These are phyloP conservation scores for Tetragnatha montana DNA, from an alignment of 2,888 invertebrate species.

Conservation along the genomic window DNA sequence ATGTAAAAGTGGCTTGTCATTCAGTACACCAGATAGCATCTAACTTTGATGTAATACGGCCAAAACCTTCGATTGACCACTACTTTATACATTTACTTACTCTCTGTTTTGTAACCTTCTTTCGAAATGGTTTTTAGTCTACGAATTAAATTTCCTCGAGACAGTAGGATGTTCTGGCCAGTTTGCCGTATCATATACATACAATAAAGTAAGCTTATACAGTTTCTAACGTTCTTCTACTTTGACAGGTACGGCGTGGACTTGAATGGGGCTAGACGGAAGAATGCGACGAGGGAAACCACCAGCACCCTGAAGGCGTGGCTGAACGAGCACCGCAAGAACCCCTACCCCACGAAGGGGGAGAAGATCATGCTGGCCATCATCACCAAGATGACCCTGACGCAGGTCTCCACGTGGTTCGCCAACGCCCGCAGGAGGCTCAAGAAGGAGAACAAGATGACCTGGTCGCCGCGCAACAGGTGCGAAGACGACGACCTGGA, in stretches of 20 bases:
- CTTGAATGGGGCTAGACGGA: conserved; percentile 93
- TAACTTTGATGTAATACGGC: too few species aligned
- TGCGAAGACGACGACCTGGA: conserved; percentile 89
- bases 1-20: too few species aligned
- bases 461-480: conserved; percentile 96
- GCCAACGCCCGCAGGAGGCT: conserved; percentile 79
- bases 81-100: too few species aligned
- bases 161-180: too few species aligned
- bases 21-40: too few species aligned
- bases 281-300: conserved; percentile 98
- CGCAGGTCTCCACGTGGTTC: conserved; percentile 84
- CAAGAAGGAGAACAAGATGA: conserved; percentile 97
- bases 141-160: too few species aligned
- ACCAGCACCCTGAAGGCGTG: conserved; percentile 98
- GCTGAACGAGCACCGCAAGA: conserved; percentile 99
- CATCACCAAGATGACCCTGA: conserved; percentile 98
- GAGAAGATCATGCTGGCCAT: conserved; percentile 99
- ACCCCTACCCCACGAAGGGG: conserved; percentile 99
- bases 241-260: conserved; percentile 91
- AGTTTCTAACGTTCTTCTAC: too few species aligned
- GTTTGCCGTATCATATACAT: background rate
- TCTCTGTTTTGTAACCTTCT: too few species aligned
- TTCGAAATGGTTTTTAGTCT: too few species aligned
- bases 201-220: too few species aligned
- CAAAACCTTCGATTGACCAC: too few species aligned